Conservation (phyloP, 2,797 vertebrate species). For the Leucoraja ocellata region DNA sequence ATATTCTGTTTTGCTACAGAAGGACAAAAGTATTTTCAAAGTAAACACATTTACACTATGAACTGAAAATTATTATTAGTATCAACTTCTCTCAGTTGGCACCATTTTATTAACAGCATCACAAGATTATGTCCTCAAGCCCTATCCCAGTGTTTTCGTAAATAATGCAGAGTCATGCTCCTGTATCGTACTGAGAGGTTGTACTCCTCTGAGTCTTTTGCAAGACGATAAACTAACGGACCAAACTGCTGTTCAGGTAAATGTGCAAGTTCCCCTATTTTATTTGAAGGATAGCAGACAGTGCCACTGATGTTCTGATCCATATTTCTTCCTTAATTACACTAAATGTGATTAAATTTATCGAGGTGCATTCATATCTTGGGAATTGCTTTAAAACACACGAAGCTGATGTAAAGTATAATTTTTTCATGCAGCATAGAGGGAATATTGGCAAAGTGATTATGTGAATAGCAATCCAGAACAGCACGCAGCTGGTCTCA, state of each 20-base stretch:
- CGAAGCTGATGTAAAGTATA: not conserved
- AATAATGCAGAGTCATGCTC: not conserved
- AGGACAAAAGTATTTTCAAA: conserved; percentile 1
- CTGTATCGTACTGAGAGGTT: not conserved
- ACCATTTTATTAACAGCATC: not conserved
- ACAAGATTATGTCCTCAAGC: not conserved
- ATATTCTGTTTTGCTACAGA: not conserved
- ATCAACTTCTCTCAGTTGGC: not conserved
- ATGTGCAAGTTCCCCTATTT: not conserved
- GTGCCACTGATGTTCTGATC: not conserved
- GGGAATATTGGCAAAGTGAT: no score
- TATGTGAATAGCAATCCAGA: no score
- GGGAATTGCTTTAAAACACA: not conserved
- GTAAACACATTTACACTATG: not conserved
- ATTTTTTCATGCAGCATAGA: not conserved
- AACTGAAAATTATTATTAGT: not conserved
- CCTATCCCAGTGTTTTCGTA: not conserved
- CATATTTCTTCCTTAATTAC: not conserved
- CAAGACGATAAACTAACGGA: not conserved
- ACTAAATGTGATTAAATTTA: not conserved
- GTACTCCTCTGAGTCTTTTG: not conserved
- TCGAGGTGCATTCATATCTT: not conserved
- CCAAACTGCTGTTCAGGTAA: not conserved
- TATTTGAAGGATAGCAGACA: not conserved
- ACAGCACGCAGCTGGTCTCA: no score